Conservation (phyloP, 2,888 invertebrate species). For the Tyria jacobaeae region DNA sequence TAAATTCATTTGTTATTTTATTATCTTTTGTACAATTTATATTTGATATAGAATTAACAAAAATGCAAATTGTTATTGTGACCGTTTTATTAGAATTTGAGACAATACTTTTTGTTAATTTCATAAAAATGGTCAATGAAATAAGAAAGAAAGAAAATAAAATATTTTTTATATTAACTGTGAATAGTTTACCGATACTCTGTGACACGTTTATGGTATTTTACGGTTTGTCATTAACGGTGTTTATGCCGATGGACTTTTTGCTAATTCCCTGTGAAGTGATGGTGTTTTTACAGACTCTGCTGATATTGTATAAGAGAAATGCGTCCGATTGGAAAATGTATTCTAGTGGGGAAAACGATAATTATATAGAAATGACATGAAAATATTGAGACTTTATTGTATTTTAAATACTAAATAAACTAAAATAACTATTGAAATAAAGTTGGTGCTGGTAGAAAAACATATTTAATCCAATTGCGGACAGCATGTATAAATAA, state of each 20-base stretch:
- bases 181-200: constrained; percentile 4
- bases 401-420: neutral
- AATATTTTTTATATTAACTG: neutral
- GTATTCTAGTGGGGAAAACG: neutral
- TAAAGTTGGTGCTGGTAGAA: no score
- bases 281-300: constrained; percentile 1
- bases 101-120: neutral
- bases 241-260: neutral
- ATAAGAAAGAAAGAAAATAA: constrained; percentile 3
- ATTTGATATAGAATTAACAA: neutral
- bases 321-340: constrained; percentile 4
- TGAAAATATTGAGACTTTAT: neutral
- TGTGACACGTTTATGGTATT: neutral
- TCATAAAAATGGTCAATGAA: constrained; percentile 1
- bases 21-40: neutral
- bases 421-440: neutral
- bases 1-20: neutral
- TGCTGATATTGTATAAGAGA: constrained; percentile 1
- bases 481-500: no score
- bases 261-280: neutral
- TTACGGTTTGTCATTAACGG: neutral
- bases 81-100: neutral
- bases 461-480: no score
- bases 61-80: neutral
- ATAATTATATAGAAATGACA: neutral